Percentiles rank a stretch among this genome's conserved stretches.
These are phyloP conservation scores for Drosophila niveifrons DNA, from an alignment of 2,888 invertebrate genomes.

Conservation along the genomic window DNA sequence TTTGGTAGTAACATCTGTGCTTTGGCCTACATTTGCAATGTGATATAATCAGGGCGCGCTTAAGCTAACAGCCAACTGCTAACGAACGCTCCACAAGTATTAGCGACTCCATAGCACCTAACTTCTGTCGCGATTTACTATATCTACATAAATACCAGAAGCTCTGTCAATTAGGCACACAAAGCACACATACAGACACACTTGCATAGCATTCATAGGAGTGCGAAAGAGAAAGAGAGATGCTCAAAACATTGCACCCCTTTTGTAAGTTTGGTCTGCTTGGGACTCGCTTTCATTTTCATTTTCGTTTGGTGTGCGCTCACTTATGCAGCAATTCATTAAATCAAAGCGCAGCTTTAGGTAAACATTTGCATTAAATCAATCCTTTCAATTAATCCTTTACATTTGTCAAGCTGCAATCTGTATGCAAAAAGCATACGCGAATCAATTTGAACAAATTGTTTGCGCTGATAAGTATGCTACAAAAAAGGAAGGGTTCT, in stretches of 20 bases:
- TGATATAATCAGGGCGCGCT: slow-evolving; percentile 80
- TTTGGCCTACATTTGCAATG: slow-evolving; percentile 79
- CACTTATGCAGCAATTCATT: slow-evolving; percentile 43
- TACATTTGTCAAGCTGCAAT: slow-evolving; percentile 27
- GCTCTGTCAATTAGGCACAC: slow-evolving; percentile 63
- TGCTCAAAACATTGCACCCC: slow-evolving; percentile 45
- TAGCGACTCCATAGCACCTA: slow-evolving; percentile 35
- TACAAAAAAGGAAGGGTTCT: background rate
- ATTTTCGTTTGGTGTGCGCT: slow-evolving; percentile 39
- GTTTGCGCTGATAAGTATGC: slow-evolving; percentile 46
- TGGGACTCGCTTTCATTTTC: slow-evolving; percentile 57
- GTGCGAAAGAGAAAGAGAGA: slow-evolving; percentile 14
- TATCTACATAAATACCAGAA: slow-evolving; percentile 51
- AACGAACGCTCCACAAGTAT: slow-evolving; percentile 77
- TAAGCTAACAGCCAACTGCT: slow-evolving; percentile 67
- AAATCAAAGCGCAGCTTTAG: slow-evolving; percentile 28
- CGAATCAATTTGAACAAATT: background rate
- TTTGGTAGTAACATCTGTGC: slow-evolving; percentile 68
- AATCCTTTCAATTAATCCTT: slow-evolving; percentile 47
- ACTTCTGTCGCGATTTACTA: slow-evolving; percentile 27
- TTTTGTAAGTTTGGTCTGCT: slow-evolving; percentile 51
- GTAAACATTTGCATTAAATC: slow-evolving; percentile 58
- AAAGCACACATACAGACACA: slow-evolving; percentile 12
- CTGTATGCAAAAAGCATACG: slow-evolving; percentile 1
- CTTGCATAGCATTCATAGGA: slow-evolving; percentile 11